These are phyloP conservation scores for Aphrocallistes beatrix DNA, from an alignment of 37 sponge, comb jelly and placozoan species.

Conservation along the genomic window DNA sequence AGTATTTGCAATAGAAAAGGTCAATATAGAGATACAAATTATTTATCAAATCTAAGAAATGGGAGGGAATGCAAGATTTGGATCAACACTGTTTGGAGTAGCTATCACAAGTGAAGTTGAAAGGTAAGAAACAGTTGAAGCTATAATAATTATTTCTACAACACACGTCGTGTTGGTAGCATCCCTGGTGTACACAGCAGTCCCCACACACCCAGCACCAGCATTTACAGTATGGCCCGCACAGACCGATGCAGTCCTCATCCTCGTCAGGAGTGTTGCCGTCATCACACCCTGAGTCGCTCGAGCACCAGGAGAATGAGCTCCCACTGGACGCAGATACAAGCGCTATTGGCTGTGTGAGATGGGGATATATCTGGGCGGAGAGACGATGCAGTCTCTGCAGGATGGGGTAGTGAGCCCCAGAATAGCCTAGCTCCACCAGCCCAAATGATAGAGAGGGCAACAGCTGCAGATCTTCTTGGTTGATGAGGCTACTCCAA, in stretches of 20 bases:
- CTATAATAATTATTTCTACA: conserved; percentile 36
- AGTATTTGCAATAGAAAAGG: no score
- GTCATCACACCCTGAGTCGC: not conserved
- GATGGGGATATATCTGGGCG: not conserved
- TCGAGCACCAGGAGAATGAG: not conserved
- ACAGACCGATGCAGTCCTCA: conserved; percentile 54
- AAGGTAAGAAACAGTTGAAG: conserved; percentile 42
- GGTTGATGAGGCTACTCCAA: not conserved
- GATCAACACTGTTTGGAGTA: conserved; percentile 30
- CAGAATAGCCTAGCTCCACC: not conserved
- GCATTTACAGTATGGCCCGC: conserved; percentile 54
- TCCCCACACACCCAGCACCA: conserved; percentile 79
- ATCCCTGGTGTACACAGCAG: conserved; percentile 73
- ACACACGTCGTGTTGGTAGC: conserved; percentile 66
- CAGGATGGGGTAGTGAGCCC: not conserved
- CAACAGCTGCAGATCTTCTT: not conserved
- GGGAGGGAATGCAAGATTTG: not conserved
- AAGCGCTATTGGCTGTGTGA: not conserved
- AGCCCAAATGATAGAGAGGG: not conserved
- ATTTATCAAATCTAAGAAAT: no score
- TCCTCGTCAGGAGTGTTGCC: conserved; percentile 3
- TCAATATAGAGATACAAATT: no score
- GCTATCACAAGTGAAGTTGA: conserved; percentile 36
- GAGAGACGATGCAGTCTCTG: not conserved
- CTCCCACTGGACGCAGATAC: not conserved